Evolutionary conservation across 2,113 vertebrate species (phyloP), one percentile per base, ranked within the genome.

Genomic region (Phodopus roborovskii): DNA sequence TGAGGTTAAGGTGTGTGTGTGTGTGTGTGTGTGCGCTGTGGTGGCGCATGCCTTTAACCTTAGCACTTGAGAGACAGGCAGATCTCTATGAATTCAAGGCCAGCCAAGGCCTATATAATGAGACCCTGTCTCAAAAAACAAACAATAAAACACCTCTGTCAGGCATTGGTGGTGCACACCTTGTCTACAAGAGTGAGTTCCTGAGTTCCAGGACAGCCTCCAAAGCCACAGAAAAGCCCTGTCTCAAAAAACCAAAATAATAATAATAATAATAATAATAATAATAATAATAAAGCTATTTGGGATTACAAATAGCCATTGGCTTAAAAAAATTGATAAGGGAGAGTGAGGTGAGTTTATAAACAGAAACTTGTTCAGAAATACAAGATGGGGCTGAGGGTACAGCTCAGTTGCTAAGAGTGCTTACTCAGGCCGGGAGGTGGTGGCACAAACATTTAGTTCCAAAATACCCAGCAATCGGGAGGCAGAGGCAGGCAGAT

Each of bases 221-320:
- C 39, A 33, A 20, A 28, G 58, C 42, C 82, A 85, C 6, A 48
- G 60, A 11, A 16, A 85, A 28, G 33, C 36, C 16, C 58, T 42
- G 60, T 19, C 60, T 84, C 16, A 28, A 83, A 60, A 62, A 42
- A 45, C 39, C 42, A 45, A 45, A 74, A 26, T 45, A 92, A 36
- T 91, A 66, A 96, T 82, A 64, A 60, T 22, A 15, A 96, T 45
- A 45, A 45, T 4, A 45, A 45, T 45, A 88, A 30, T 82, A 64
- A 60, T 22, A 15, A 96, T 45, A 45, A 45, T 4, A 45, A 45
- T 45, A 88, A 86, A 77, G 64, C 88, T 92, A 74, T 24, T 86
- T 92, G 90, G 60, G 48, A n/a, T 70, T 88, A 85, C 56, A 92
- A 94, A 90, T 50, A 60, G 68, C 3, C 94, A 58, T 39, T 73